phyloP scores from a whole-genome alignment of 2,113 vertebrate species.

The Sylvietta virens region DNA sequence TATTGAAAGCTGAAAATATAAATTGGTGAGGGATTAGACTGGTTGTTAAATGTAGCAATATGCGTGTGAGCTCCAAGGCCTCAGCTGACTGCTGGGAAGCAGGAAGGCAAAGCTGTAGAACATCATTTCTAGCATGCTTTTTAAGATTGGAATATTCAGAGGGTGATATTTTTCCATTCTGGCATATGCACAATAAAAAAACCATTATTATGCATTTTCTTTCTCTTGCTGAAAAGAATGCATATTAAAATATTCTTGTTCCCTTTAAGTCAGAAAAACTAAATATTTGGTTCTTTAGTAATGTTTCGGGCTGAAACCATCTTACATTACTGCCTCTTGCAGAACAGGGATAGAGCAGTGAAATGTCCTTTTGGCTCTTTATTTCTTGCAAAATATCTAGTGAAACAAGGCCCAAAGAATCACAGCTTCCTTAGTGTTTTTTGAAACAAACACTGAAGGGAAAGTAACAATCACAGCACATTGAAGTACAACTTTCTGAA shows the following conservation, averaged over 20 bases:
- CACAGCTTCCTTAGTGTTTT: background rate
- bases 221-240: background rate
- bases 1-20: background rate
- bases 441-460: background rate
- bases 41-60: background rate
- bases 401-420: background rate
- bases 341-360: background rate
- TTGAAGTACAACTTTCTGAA: background rate
- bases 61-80: background rate
- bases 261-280: background rate
- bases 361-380: background rate
- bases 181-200: background rate
- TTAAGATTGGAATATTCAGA: background rate
- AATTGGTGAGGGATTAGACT: background rate
- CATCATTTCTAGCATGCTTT: background rate
- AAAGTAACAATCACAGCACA: background rate
- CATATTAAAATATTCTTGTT: background rate
- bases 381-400: background rate
- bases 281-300: background rate
- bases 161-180: background rate
- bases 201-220: background rate
- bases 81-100: background rate
- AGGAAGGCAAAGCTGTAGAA: background rate
- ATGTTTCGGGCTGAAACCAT: background rate
- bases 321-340: background rate